phyloP scores from a whole-genome alignment of 2,888 invertebrate genomes.

The Catonia carolina region DNA sequence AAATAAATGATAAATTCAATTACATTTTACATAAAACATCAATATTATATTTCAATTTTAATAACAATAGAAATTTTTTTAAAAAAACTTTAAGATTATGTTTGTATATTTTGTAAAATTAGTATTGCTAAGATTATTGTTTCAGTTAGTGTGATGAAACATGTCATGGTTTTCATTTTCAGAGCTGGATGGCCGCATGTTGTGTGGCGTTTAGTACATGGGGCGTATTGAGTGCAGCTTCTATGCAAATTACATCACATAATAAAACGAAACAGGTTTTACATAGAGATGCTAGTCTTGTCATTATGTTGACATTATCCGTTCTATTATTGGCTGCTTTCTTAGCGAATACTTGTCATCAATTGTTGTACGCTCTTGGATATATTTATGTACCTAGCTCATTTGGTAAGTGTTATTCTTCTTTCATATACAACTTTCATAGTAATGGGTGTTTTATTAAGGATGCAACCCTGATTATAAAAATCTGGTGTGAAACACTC shows the following conservation, averaged over 20 bases:
- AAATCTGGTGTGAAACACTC: no score
- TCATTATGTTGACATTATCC: conserved; percentile 64
- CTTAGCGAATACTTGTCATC: conserved; percentile 74
- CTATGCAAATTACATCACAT: conserved; percentile 73
- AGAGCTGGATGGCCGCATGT: conserved; percentile 85
- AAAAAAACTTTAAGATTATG: no score
- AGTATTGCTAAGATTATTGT: no score
- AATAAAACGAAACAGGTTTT: conserved; percentile 60
- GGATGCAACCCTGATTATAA: no score
- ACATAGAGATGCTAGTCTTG: conserved; percentile 55
- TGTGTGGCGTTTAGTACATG: conserved; percentile 84
- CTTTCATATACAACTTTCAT: no score
- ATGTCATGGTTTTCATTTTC: conserved; percentile 41
- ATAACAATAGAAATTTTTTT: no score
- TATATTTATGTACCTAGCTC: conserved; percentile 75
- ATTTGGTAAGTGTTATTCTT: conserved; percentile 68
- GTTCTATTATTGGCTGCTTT: conserved; percentile 69
- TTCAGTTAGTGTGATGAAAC: no score
- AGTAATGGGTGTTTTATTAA: no score
- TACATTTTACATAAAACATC: no score
- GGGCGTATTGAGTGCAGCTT: conserved; percentile 73
- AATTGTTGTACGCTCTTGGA: conserved; percentile 62
- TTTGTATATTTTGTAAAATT: no score
- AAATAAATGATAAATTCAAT: no score
- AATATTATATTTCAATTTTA: no score